These are phyloP conservation scores for Gymnobelideus leadbeateri DNA, from an alignment of 2,113 vertebrate species.

Conservation along the genomic window DNA sequence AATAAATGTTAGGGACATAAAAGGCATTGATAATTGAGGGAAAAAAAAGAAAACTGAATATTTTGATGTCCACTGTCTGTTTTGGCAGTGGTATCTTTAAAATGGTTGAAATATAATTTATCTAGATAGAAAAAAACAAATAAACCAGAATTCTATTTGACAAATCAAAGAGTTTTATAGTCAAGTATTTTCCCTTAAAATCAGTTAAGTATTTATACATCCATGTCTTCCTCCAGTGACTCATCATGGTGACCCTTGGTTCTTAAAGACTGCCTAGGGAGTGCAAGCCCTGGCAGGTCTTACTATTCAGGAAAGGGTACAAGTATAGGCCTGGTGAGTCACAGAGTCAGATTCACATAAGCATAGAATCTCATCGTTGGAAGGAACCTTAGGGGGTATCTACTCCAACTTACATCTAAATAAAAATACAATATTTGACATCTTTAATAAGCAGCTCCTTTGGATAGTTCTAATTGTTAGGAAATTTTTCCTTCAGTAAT, in stretches of 20 bases:
- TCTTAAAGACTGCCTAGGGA: neutral
- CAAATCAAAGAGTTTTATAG: neutral
- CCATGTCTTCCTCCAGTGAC: neutral
- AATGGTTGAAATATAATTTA: conserved; percentile 9
- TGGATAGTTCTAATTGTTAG: neutral
- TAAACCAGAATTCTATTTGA: neutral
- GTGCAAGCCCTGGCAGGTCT: neutral
- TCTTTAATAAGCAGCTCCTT: neutral
- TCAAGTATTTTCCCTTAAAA: too few species aligned
- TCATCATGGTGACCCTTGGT: neutral
- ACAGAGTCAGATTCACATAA: neutral
- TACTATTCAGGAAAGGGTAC: neutral
- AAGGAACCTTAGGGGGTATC: neutral
- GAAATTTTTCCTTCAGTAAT: neutral
- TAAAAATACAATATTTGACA: neutral
- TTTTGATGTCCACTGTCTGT: neutral
- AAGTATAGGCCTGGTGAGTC: neutral
- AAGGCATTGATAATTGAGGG: neutral
- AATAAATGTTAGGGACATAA: neutral
- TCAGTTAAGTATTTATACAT: neutral
- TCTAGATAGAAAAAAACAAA: neutral
- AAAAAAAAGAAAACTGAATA: neutral
- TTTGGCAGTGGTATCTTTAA: conserved; percentile 17
- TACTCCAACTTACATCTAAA: neutral
- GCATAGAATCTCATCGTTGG: neutral